Percentiles rank a stretch among this genome's conserved stretches.
Conservation (phyloP, 2,113 vertebrate species). For the Oryzias curvinotus region DNA sequence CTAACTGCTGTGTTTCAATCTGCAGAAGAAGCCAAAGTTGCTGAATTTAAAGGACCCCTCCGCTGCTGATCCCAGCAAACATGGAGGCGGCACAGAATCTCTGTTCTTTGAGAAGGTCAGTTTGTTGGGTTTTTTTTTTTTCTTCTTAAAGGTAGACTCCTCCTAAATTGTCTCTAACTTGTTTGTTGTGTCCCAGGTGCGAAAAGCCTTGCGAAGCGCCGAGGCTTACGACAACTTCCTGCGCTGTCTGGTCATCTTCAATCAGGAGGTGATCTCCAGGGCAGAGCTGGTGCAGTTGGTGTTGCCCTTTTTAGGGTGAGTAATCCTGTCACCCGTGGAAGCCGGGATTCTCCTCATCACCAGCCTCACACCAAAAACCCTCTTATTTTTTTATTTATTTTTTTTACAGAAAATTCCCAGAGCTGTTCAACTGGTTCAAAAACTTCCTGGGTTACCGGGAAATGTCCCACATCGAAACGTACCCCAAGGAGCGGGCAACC, state of each 20-base stretch:
- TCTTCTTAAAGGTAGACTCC: not conserved
- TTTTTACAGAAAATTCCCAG: constrained; percentile 90
- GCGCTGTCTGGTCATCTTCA: constrained; percentile 98
- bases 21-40: constrained; percentile 96
- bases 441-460: constrained; percentile 98
- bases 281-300: constrained; percentile 95
- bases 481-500: constrained; percentile 93
- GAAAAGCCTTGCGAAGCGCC: constrained; percentile 91
- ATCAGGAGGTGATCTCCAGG: constrained; percentile 96
- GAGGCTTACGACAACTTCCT: constrained; percentile 97
- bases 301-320: constrained; percentile 94
- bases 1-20: constrained; percentile 7
- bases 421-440: constrained; percentile 98
- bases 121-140: not conserved
- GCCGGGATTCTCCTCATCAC: not conserved
- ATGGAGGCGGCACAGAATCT: constrained; percentile 91
- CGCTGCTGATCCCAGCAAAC: constrained; percentile 87
- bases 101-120: constrained; percentile 98
- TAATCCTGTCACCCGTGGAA: not conserved
- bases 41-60: constrained; percentile 88
- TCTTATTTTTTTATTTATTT: not conserved
- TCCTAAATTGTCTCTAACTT: not conserved
- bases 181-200: constrained; percentile 78
- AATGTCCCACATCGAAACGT: constrained; percentile 88
- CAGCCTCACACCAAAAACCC: not conserved